These are phyloP conservation scores for Lipotes vexillifer DNA, from an alignment of 2,113 vertebrate species.

Conservation along the genomic window DNA sequence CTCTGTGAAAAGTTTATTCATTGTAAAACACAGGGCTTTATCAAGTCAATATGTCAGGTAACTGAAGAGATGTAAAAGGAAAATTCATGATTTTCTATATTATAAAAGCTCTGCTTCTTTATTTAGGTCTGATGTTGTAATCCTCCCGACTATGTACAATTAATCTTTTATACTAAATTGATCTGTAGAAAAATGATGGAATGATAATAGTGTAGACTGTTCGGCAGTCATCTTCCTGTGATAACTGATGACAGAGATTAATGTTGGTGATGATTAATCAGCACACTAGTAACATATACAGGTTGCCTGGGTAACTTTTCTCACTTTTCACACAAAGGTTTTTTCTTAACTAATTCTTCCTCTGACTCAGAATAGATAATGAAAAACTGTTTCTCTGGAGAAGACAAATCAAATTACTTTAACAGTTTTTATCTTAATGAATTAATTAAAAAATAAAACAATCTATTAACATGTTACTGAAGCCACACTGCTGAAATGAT, in stretches of 20 bases:
- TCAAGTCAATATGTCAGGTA: conserved; percentile 39
- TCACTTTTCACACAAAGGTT: conserved; percentile 57
- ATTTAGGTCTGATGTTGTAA: conserved; percentile 16
- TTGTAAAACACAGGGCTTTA: neutral
- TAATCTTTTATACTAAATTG: conserved; percentile 37
- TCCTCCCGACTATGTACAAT: neutral
- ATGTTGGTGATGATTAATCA: conserved; percentile 52
- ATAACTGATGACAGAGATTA: conserved; percentile 55
- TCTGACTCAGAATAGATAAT: conserved; percentile 37
- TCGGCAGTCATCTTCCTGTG: conserved; percentile 22
- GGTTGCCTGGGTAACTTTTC: conserved; percentile 61
- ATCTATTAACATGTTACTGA: neutral
- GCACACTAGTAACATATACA: conserved; percentile 46
- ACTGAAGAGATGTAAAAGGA: conserved; percentile 16
- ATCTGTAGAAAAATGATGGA: conserved; percentile 39
- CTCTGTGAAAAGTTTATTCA: neutral
- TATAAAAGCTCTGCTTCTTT: conserved; percentile 30
- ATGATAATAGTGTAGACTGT: conserved; percentile 39
- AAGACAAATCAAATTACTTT: conserved; percentile 16
- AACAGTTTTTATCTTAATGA: conserved; percentile 37
- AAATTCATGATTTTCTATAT: conserved; percentile 25
- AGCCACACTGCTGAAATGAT: neutral
- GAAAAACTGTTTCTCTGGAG: conserved; percentile 27
- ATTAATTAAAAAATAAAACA: conserved; percentile 10
- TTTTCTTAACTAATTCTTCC: conserved; percentile 44